A percentile compares a stretch with the other conserved stretches of the same genome.
Evolutionary conservation across 2,113 vertebrate genomes (phyloP).

Genomic region (Scomber japonicus): DNA sequence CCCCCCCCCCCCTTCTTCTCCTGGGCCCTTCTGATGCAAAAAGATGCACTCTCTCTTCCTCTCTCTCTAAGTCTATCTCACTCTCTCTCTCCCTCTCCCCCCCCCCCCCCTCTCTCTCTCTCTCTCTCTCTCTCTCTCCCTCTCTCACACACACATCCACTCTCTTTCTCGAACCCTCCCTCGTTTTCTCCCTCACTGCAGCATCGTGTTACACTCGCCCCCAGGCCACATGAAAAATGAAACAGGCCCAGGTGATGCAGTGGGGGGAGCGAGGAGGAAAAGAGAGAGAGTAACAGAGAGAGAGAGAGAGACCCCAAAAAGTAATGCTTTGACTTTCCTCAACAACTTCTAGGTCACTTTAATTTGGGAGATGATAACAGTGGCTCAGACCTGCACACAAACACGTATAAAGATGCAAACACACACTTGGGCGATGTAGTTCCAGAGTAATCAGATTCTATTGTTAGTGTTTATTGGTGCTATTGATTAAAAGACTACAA

Average conservation of each 20-base stretch:
- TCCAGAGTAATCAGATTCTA: neutral
- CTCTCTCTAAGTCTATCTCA: neutral
- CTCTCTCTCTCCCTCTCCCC: constrained; percentile 12
- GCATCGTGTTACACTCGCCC: constrained; percentile 73
- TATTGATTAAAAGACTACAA: constrained; percentile 5
- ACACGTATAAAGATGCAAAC: neutral
- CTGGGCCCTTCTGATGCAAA: constrained; percentile 67
- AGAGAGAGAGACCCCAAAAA: constrained; percentile 55
- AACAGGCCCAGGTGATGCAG: constrained; percentile 73
- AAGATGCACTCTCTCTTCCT: constrained; percentile 58
- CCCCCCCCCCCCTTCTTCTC: constrained; percentile 45
- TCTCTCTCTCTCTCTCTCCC: constrained; percentile 12
- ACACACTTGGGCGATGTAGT: neutral
- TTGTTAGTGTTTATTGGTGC: neutral
- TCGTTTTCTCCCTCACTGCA: constrained; percentile 35
- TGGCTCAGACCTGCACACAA: neutral
- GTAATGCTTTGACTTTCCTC: constrained; percentile 60
- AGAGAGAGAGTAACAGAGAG: neutral
- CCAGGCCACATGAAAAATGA: constrained; percentile 81
- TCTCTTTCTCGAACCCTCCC: neutral
- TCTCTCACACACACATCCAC: neutral
- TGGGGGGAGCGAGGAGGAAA: neutral
- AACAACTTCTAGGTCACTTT: constrained; percentile 66
- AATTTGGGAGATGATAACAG: constrained; percentile 37
- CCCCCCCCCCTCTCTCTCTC: constrained; percentile 34